Conservation (phyloP, 1,140 invertebrate species). For the Cyclargus thomasi region DNA sequence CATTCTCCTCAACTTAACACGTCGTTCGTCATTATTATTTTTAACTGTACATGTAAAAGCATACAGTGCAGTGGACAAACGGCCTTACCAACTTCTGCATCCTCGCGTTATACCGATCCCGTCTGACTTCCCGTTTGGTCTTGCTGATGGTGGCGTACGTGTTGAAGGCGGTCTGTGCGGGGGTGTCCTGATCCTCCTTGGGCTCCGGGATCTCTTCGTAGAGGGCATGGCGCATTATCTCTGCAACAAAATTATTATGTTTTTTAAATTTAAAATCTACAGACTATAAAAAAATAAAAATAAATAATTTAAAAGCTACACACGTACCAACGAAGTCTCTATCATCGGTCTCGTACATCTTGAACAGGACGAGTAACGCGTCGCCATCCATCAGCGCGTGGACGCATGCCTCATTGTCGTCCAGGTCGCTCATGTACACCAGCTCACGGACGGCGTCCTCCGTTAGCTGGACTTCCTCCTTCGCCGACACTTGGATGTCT, state of each 20-base stretch:
- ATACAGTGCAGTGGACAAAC: too few relatives aligned
- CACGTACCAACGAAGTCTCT: conserved; percentile 56
- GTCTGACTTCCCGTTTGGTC: conserved; percentile 48
- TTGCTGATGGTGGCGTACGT: conserved; percentile 61
- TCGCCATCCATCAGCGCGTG: conserved; percentile 47
- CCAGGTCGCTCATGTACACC: conserved; percentile 66
- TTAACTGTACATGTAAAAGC: not conserved
- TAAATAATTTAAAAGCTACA: too few relatives aligned
- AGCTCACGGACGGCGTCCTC: conserved; percentile 44
- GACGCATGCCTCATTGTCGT: conserved; percentile 58
- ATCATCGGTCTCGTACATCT: conserved; percentile 53
- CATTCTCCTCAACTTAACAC: too few relatives aligned
- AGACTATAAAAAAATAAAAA: too few relatives aligned
- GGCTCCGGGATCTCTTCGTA: conserved; percentile 62
- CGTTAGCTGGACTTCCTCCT: conserved; percentile 49
- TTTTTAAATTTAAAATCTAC: too few relatives aligned
- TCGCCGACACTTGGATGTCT: conserved; percentile 56
- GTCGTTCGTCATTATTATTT: too few relatives aligned
- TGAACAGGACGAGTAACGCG: conserved; percentile 54
- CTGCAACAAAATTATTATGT: conserved; percentile 26
- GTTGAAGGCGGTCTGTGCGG: conserved; percentile 57
- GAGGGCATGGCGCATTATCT: conserved; percentile 50
- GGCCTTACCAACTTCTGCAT: conserved; percentile 53
- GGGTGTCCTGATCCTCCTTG: conserved; percentile 57
- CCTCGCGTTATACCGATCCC: conserved; percentile 50